Conservation (phyloP, 2,888 invertebrate genomes). For the Hydrotaea diabolus region DNA sequence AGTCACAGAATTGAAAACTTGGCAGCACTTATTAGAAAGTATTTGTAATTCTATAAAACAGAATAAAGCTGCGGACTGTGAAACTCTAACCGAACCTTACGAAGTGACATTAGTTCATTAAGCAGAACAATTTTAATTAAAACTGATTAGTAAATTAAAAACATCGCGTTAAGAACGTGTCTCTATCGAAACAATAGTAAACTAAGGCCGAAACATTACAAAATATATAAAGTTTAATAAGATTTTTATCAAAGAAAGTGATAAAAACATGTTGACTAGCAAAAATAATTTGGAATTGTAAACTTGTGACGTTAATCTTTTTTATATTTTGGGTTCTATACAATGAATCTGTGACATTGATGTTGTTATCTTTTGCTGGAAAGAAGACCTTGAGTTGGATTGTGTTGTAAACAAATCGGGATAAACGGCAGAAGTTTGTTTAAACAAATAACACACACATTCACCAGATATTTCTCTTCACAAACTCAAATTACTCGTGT, state of each 20-base stretch:
- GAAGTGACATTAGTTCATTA: conserved; percentile 29
- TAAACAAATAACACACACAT: conserved; percentile 25
- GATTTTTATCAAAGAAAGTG: too few species aligned
- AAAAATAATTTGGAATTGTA: too few species aligned
- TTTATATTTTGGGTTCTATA: too few species aligned
- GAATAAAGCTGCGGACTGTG: too few species aligned
- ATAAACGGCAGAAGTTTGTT: conserved; percentile 42
- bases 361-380: conserved; percentile 32
- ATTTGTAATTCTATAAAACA: conserved; percentile 36
- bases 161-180: neutral
- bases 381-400: conserved; percentile 63
- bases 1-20: too few species aligned
- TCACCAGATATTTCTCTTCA: neutral
- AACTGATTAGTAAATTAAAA: conserved; percentile 28
- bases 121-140: conserved; percentile 36
- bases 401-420: conserved; percentile 66
- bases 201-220: too few species aligned
- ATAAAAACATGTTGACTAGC: too few species aligned
- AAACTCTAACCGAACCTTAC: too few species aligned
- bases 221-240: too few species aligned
- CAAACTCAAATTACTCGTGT: neutral
- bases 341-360: conserved; percentile 34
- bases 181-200: neutral
- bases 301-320: too few species aligned
- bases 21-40: conserved; percentile 54